These are phyloP conservation scores for Cololabis saira DNA, from an alignment of 2,113 vertebrate genomes.

Conservation along the genomic window DNA sequence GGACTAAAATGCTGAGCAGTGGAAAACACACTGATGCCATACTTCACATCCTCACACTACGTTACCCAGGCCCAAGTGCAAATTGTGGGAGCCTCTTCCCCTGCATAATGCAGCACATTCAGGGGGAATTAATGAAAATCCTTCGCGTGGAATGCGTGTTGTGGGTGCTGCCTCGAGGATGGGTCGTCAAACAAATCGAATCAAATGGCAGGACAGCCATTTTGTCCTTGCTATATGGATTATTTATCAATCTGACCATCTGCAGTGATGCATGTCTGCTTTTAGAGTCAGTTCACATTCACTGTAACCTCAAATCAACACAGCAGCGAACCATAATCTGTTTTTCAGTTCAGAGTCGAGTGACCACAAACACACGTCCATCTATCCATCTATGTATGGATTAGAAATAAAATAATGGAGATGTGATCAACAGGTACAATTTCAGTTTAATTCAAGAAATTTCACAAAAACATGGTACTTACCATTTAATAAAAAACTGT, in stretches of 20 bases:
- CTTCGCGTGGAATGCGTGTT: constrained; percentile 41
- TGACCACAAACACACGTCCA: constrained; percentile 57
- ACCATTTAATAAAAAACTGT: too few species aligned
- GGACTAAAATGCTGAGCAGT: constrained; percentile 68
- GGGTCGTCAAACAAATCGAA: constrained; percentile 71
- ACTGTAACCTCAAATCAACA: constrained; percentile 67
- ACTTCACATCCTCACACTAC: constrained; percentile 66
- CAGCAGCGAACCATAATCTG: constrained; percentile 62
- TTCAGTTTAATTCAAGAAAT: too few species aligned
- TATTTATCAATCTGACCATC: constrained; percentile 78
- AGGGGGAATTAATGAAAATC: constrained; percentile 61
- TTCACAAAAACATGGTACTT: too few species aligned
- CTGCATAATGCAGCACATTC: constrained; percentile 69
- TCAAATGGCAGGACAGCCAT: constrained; percentile 71
- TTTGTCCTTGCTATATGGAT: constrained; percentile 77
- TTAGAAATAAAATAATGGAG: neutral
- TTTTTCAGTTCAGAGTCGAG: constrained; percentile 63
- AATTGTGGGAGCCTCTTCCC: constrained; percentile 55
- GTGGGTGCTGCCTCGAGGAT: constrained; percentile 51
- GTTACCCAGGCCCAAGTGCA: constrained; percentile 43
- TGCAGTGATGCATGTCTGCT: constrained; percentile 66
- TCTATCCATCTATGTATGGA: constrained; percentile 34
- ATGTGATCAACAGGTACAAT: neutral
- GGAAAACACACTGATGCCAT: constrained; percentile 50
- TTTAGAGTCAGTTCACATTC: constrained; percentile 75